A percentile compares a stretch with the other conserved stretches of the same genome.
phyloP scores from a whole-genome alignment of 2,113 vertebrate species.

The Daboia siamensis region DNA sequence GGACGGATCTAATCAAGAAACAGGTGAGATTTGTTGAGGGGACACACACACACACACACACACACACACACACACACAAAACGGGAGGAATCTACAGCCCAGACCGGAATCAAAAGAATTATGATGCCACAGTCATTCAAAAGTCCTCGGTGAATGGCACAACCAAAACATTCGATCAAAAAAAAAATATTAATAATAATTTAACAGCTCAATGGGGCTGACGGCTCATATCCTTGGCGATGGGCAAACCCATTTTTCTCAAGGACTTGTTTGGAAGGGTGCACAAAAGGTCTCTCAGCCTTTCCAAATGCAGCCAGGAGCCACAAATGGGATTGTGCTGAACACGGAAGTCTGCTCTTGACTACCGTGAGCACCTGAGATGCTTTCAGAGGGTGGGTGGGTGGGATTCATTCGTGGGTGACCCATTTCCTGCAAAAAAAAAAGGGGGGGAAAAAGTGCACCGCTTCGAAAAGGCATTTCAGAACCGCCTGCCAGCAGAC shows the following conservation, averaged over 20 bases:
- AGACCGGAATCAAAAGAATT: neutral
- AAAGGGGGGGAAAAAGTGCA: neutral
- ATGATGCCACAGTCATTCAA: neutral
- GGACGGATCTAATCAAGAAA: neutral
- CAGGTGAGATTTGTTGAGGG: conserved; percentile 1
- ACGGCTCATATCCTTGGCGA: neutral
- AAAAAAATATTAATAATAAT: neutral
- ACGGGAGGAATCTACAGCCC: neutral
- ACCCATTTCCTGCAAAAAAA: neutral
- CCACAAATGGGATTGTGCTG: neutral
- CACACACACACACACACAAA: neutral
- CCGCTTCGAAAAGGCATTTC: neutral
- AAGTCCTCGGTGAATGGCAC: neutral
- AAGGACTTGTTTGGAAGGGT: neutral
- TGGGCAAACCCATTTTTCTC: neutral
- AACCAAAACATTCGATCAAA: neutral
- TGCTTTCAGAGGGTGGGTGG: neutral
- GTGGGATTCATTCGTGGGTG: neutral
- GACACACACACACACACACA: too few species aligned
- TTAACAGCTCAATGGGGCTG: neutral
- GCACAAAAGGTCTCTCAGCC: neutral
- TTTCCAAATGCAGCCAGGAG: neutral
- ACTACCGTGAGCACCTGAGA: fast-evolving
- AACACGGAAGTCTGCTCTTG: neutral
- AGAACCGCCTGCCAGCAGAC: neutral